phyloP scores from a whole-genome alignment of 2,888 invertebrate species.

The Agrotis puta region DNA sequence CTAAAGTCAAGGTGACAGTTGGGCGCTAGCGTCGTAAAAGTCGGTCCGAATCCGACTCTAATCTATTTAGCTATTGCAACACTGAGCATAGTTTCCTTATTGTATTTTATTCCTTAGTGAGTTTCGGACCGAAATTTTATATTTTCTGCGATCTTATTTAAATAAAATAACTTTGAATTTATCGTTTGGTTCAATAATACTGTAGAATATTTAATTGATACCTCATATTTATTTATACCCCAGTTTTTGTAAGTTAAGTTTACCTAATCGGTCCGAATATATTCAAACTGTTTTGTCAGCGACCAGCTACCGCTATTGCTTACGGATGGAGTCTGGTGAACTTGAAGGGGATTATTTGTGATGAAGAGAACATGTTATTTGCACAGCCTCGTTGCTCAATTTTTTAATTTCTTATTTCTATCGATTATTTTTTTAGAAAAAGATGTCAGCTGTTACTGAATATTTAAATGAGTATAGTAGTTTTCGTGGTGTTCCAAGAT shows the following conservation, averaged over 20 bases:
- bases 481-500: too few relatives aligned
- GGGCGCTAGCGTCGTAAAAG: conserved; percentile 73
- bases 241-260: background rate
- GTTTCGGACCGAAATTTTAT: conserved; percentile 27
- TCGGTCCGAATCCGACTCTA: conserved; percentile 58
- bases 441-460: too few relatives aligned
- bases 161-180: background rate
- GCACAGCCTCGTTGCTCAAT: too few relatives aligned
- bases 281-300: conserved; percentile 15
- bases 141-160: background rate
- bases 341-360: background rate
- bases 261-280: background rate
- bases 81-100: conserved; percentile 44
- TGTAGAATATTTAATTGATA: background rate
- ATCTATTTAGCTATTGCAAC: conserved; percentile 61
- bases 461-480: too few relatives aligned
- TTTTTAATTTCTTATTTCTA: too few relatives aligned
- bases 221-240: background rate
- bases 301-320: background rate
- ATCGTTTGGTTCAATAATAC: background rate
- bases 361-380: too few relatives aligned
- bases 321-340: background rate
- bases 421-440: too few relatives aligned
- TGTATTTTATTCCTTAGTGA: background rate
- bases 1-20: conserved; percentile 82